phyloP scores from a whole-genome alignment of 2,797 vertebrate genomes.

The Muscicapa striata region DNA sequence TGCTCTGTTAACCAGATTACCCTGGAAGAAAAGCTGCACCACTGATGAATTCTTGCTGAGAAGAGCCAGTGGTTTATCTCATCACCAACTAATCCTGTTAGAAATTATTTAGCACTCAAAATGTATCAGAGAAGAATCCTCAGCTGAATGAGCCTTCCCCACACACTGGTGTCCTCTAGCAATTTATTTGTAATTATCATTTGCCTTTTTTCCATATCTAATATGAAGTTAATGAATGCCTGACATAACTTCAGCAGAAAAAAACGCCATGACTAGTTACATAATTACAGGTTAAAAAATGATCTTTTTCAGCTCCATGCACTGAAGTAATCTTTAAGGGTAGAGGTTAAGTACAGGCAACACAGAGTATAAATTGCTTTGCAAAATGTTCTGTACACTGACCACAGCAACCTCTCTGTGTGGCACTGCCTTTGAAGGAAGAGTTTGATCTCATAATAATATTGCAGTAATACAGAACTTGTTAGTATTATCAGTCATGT shows the following conservation, averaged over 20 bases:
- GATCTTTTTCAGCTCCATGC: not conserved
- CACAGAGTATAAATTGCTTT: not conserved
- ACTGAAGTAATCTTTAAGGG: not conserved
- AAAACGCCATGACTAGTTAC: not conserved
- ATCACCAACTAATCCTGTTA: conserved; percentile 29
- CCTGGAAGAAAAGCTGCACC: conserved; percentile 1
- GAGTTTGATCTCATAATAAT: not conserved
- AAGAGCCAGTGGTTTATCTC: conserved; percentile 39
- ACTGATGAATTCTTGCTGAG: not conserved
- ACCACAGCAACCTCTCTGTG: not conserved
- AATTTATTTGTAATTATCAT: conserved; percentile 35
- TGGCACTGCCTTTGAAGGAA: not conserved
- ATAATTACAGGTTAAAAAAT: conserved; percentile 42
- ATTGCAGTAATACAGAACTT: not conserved
- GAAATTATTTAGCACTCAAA: conserved; percentile 16
- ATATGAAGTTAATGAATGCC: conserved; percentile 34
- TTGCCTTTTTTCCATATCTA: conserved; percentile 17
- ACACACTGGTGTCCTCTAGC: not conserved
- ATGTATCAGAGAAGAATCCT: not conserved
- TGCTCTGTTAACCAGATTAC: conserved; percentile 5
- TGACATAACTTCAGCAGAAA: not conserved
- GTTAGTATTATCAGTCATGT: not conserved
- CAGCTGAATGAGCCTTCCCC: not conserved
- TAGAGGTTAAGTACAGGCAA: not conserved
- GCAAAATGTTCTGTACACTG: not conserved